A percentile compares a stretch with the other conserved stretches of the same genome.
Conservation (phyloP, 2,113 vertebrate genomes). For the Ceuthmochares aereus region DNA sequence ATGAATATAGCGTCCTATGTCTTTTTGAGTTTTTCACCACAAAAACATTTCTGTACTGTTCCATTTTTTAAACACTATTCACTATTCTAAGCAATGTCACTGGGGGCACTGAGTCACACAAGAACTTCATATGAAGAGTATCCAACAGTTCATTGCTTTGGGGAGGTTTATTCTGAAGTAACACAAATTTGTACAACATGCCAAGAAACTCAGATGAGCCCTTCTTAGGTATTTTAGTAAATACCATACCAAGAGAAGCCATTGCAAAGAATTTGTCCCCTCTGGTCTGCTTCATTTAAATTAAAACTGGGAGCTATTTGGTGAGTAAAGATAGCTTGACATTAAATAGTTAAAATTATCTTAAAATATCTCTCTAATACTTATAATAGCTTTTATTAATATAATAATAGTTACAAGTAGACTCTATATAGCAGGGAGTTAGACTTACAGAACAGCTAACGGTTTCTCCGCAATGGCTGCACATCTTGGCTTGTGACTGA, state of each 20-base stretch:
- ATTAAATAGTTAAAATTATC: not conserved
- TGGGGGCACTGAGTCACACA: not conserved
- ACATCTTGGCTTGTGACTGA: not conserved
- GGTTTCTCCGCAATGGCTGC: not conserved
- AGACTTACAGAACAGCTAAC: not conserved
- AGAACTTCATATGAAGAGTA: not conserved
- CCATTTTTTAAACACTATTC: not conserved
- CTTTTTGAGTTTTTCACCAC: not conserved
- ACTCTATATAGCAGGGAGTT: accelerated
- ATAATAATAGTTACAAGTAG: not conserved
- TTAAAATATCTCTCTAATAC: not conserved
- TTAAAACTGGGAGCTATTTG: not conserved
- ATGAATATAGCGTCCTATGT: not conserved
- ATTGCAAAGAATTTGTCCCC: not conserved
- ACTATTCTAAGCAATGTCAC: not conserved
- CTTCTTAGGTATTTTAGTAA: not conserved
- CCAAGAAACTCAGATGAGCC: not conserved
- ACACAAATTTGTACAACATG: not conserved
- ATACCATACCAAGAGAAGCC: not conserved
- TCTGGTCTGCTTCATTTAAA: not conserved
- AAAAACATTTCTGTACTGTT: not conserved
- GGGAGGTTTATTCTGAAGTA: not conserved
- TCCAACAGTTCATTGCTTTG: not conserved
- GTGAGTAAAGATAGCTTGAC: not conserved
- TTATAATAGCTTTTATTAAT: not conserved